Evolutionary conservation across 35 echinoderm and acorn worm genomes (phyloP), one percentile per base, ranked within the genome.

Genomic region (Ophiothrix spiculata): DNA sequence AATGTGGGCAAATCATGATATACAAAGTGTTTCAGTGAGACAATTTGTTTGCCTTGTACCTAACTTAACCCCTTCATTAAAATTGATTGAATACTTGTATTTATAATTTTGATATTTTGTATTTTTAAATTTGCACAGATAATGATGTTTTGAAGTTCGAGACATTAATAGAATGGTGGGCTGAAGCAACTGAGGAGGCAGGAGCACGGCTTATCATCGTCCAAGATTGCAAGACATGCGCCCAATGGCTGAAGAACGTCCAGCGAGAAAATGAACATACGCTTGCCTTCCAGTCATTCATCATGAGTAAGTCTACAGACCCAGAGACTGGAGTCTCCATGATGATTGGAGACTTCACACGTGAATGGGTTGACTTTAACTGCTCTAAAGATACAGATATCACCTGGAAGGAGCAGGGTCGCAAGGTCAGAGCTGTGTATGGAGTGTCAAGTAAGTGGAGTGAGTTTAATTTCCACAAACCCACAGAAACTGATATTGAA

Each of bases 341-440:
- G 16, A 63, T 77, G 13, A 84, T 92, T 1, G 96, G 89, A 1
- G 91, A 94, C 80, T 98, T 99, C 86, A 99, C 96, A 4, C 86
- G 80, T 32, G 96, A 99, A 75, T 99, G 96, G 96, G 96, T 99
- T 11, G 96, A 90, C 56, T 99, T 89, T 76, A 99, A 99, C 38
- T 91, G 89, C 75, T 75, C 96, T 1, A 91, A 54, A 35, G 89
- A 91, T 23, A 88, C 75, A 4, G 85, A 85, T 35, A 74, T 88
- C 28, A 56, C 74, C 0, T 99, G 96, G 96, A 88, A 84, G 42
- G 96, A 99, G 74, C 89, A 99, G 35, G 91, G 96, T 82, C 76
- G 92, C 31, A 94, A 86, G 1, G 64, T 89, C 10, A 91, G 87
- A 85, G 92, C 96, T 6, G 78, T 83, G 19, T 99, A 99, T 76